Conservation (phyloP, 2,888 invertebrate genomes). For the Julus scanicus region DNA sequence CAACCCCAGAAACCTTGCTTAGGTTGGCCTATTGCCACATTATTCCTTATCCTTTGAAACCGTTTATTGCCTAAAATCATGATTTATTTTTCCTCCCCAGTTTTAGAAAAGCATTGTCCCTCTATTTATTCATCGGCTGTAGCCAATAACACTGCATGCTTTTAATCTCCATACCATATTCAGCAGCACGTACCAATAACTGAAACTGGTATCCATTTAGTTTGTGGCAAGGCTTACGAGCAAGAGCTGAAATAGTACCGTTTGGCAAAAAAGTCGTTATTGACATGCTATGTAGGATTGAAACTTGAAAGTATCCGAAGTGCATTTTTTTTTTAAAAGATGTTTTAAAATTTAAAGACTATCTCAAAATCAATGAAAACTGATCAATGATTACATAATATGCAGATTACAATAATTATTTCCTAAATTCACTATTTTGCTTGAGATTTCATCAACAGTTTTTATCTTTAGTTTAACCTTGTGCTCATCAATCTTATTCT, state of each 20-base stretch:
- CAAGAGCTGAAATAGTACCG: not conserved
- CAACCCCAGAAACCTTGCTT: not conserved
- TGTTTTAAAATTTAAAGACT: too few relatives aligned
- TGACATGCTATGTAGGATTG: too few relatives aligned
- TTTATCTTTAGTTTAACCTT: not conserved
- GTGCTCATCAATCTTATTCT: not conserved
- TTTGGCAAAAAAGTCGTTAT: not conserved
- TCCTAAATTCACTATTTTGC: too few relatives aligned
- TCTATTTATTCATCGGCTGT: not conserved
- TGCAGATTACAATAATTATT: too few relatives aligned
- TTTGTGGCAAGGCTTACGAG: not conserved
- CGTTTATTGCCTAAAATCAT: not conserved
- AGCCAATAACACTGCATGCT: not conserved
- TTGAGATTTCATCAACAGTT: not conserved
- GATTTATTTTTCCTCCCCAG: not conserved
- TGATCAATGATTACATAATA: too few relatives aligned
- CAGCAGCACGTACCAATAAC: not conserved
- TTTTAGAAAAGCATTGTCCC: conserved; percentile 29
- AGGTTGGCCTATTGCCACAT: not conserved
- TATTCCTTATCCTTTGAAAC: not conserved
- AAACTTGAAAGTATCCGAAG: too few relatives aligned
- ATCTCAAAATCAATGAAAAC: too few relatives aligned
- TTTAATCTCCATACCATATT: not conserved
- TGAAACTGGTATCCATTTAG: not conserved
- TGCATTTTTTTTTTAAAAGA: too few relatives aligned